Evolutionary conservation across 2,888 invertebrate species (phyloP).

Genomic region (Suillia variegata): DNA sequence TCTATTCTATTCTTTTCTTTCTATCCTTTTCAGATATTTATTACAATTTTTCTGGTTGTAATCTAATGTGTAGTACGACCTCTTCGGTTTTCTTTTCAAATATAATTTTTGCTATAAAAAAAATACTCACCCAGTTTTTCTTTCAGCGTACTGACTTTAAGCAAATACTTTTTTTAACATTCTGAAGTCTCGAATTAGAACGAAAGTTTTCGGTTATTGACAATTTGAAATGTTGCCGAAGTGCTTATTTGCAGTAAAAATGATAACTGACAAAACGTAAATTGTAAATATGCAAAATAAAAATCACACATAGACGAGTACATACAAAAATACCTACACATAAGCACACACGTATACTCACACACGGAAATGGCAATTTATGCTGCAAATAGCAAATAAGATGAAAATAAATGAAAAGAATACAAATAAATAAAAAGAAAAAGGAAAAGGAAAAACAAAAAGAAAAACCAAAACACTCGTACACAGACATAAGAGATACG

Average conservation of each 20-base stretch:
- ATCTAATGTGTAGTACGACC: too few species aligned
- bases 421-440: too few species aligned
- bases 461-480: too few species aligned
- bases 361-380: not conserved
- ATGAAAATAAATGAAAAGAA: too few species aligned
- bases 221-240: slow-evolving; percentile 26
- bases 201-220: not conserved
- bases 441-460: too few species aligned
- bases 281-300: slow-evolving; percentile 46
- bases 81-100: too few species aligned
- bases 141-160: too few species aligned
- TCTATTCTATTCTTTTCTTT: too few species aligned
- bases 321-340: not conserved
- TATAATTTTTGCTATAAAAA: too few species aligned
- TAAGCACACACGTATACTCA: not conserved
- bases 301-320: not conserved
- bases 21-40: too few species aligned
- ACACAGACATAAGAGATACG: not conserved
- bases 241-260: slow-evolving; percentile 48
- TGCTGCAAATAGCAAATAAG: not conserved
- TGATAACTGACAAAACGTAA: slow-evolving; percentile 49
- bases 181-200: not conserved
- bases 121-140: too few species aligned
- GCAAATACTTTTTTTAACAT: not conserved
- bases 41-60: too few species aligned